Base-by-base conservation (phyloP, 1,140 invertebrate species). In the Drosophila hydei region DNA sequence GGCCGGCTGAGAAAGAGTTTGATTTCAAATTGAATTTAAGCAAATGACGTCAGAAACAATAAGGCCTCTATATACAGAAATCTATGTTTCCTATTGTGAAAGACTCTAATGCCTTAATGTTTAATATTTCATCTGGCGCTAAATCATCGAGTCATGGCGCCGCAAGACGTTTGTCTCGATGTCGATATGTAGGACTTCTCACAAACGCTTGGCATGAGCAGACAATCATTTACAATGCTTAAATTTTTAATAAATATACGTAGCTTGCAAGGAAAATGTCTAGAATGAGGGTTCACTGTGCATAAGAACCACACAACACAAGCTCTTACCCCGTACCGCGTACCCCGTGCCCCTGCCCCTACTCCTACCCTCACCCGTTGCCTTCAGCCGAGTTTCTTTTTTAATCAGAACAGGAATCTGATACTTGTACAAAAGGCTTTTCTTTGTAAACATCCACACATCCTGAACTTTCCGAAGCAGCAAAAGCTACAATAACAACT, bases 391-490 rank as follows among this genome's bases (percentile, higher is more conserved):
- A 61, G 52, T 67, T 33, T 68, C 74, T 88, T 78, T 75, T 87
- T 88, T 87, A 87, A 87, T 87, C 83, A 87, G 83, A 65, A 88
- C 63, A 78, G 83, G 83, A 87, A 87, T 87, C 84, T 87, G 83
- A 87, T 87, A 87, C 83, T 87, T 88, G 79, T 88, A 85, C 73
- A 85, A 85, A 85, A 85, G 80, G 77, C 79, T 87, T 83, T 87
- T 88, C 83, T 87, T 87, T 88, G 83, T 73, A 87, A 87, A 88
- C 30, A 33, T 33, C 30, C 81, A 88, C 77, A 88, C 78, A 77
- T 87, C 72, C 81, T 80, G 80, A 88, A 88, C 83, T 87, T 87
- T 87, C 43, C 83, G 63, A 68, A 68, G 60, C 78, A 75, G 72
- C 77, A 43, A 64, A 33, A 47, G 58, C 59, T 63, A 47, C 40